Conservation (phyloP, 2,113 vertebrate genomes). For the Saguinus midas region DNA sequence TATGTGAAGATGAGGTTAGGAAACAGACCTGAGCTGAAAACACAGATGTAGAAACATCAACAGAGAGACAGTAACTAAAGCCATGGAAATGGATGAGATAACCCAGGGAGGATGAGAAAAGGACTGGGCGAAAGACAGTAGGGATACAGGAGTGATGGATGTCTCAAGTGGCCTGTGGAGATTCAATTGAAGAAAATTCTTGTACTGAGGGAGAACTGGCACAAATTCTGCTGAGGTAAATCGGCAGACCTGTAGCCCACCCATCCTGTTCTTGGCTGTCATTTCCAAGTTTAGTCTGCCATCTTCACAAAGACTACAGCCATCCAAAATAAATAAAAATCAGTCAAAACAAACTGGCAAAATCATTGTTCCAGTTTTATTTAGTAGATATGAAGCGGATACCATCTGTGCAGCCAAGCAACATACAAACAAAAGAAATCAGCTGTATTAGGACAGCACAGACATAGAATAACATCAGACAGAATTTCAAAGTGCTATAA, state of each 20-base stretch:
- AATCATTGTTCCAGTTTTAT: conserved; percentile 37
- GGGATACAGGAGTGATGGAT: neutral
- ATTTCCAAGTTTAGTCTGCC: neutral
- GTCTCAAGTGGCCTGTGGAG: neutral
- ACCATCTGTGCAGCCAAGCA: conserved; percentile 38
- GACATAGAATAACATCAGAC: conserved; percentile 18
- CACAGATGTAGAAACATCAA: neutral
- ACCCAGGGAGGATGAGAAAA: neutral
- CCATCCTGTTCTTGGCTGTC: neutral
- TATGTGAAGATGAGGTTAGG: neutral
- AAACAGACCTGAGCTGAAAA: neutral
- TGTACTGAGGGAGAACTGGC: neutral
- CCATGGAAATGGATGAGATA: neutral
- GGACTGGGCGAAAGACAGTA: neutral
- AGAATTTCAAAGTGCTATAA: conserved; percentile 26
- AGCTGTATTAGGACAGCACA: neutral
- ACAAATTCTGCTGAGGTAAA: neutral
- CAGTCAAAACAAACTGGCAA: conserved; percentile 11
- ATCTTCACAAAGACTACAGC: neutral
- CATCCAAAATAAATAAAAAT: conserved; percentile 54
- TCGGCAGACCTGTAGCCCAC: neutral
- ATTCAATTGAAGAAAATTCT: conserved; percentile 9
- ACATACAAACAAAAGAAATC: conserved; percentile 8
- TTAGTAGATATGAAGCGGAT: conserved; percentile 35
- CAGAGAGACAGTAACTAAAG: neutral